Percentiles rank a stretch among this genome's conserved stretches.
phyloP scores from a whole-genome alignment of 1,140 invertebrate genomes.

The Drosophila yakuba region DNA sequence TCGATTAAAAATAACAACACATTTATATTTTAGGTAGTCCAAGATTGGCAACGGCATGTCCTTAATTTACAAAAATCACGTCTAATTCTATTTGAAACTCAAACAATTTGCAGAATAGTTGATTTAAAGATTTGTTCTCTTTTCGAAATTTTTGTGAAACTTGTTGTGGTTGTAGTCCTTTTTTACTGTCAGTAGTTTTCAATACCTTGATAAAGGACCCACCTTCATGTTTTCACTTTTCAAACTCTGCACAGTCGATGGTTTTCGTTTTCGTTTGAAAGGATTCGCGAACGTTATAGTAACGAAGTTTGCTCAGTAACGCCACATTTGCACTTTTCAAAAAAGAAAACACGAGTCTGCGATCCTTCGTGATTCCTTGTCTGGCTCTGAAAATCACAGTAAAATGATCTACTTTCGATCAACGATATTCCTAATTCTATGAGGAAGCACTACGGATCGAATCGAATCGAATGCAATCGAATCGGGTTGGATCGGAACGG shows the following conservation, averaged over 20 bases:
- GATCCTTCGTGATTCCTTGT: constrained; percentile 28
- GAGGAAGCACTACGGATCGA: neutral
- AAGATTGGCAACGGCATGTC: no score
- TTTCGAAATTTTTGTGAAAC: neutral
- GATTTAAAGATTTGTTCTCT: neutral
- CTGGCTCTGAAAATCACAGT: constrained; percentile 1
- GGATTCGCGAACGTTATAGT: constrained; percentile 15
- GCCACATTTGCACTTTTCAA: constrained; percentile 52
- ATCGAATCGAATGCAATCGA: neutral
- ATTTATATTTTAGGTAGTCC: no score
- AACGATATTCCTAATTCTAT: constrained; percentile 2
- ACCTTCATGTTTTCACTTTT: constrained; percentile 72
- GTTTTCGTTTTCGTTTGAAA: neutral
- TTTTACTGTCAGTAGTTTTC: neutral
- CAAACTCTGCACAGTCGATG: constrained; percentile 14
- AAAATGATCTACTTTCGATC: neutral
- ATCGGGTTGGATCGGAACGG: constrained; percentile 8
- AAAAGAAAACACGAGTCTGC: constrained; percentile 45
- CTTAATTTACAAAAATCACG: no score
- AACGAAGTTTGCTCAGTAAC: constrained; percentile 18
- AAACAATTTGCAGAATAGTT: no score
- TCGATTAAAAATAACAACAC: no score
- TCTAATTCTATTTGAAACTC: no score
- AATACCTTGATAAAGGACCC: constrained; percentile 29
- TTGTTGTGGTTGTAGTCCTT: neutral